Evolutionary conservation across 2,113 vertebrate genomes (phyloP).

Genomic region (Acinonyx jubatus): DNA sequence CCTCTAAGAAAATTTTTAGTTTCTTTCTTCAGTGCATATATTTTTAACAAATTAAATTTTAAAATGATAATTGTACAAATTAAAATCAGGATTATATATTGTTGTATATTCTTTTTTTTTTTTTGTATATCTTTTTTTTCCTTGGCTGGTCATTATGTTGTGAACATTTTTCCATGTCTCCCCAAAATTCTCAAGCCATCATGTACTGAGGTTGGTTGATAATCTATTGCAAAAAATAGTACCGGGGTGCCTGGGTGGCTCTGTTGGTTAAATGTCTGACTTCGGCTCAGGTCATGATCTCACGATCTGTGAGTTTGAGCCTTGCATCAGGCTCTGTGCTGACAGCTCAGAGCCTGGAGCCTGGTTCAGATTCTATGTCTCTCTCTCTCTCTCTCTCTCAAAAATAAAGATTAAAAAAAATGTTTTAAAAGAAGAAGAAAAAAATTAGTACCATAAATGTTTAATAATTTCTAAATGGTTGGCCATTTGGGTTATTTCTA

Average conservation of each 20-base stretch:
- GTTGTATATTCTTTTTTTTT: not conserved
- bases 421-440: not conserved
- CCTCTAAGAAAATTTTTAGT: not conserved
- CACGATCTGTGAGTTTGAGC: too few relatives aligned
- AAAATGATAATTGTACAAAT: not conserved
- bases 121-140: not conserved
- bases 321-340: too few relatives aligned
- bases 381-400: not conserved
- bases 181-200: not conserved
- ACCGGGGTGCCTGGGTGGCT: not conserved
- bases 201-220: not conserved
- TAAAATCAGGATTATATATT: not conserved
- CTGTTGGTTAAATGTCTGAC: not conserved
- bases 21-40: not conserved
- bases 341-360: too few relatives aligned
- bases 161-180: not conserved
- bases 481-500: not conserved
- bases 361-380: too few relatives aligned
- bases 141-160: not conserved
- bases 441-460: not conserved
- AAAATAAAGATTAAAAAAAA: not conserved
- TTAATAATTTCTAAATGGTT: not conserved
- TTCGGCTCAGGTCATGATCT: not conserved
- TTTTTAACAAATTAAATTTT: not conserved
- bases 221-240: not conserved